These are phyloP conservation scores for Nasonia vitripennis DNA, from an alignment of 1,140 invertebrate genomes.

Conservation along the genomic window DNA sequence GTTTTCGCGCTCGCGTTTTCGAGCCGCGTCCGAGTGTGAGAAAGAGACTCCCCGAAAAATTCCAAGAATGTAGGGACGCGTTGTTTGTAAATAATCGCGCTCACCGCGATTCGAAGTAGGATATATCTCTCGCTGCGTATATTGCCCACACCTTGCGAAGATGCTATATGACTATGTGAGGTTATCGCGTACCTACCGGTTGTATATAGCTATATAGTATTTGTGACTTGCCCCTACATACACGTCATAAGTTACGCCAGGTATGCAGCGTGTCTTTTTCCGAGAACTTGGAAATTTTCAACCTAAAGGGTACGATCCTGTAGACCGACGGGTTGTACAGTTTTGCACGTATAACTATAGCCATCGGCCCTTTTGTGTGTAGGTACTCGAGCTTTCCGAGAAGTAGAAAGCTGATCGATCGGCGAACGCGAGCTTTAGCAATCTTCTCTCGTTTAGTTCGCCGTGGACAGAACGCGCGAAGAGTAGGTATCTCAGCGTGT, in stretches of 20 bases:
- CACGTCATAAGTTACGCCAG: neutral
- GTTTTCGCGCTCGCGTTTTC: slow-evolving; percentile 26
- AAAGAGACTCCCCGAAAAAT: slow-evolving; percentile 36
- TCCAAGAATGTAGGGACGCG: slow-evolving; percentile 53
- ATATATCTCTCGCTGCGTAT: neutral
- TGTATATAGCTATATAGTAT: neutral
- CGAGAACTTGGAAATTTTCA: slow-evolving; percentile 8
- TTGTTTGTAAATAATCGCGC: slow-evolving; percentile 55
- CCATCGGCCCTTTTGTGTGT: neutral
- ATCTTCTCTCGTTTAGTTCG: neutral
- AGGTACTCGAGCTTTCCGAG: neutral
- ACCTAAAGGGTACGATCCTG: too few species aligned
- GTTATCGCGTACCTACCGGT: neutral
- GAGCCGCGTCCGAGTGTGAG: neutral
- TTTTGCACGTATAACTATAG: neutral
- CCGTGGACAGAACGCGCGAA: neutral
- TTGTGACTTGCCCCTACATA: slow-evolving; percentile 13
- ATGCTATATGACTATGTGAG: neutral
- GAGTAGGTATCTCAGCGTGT: neutral
- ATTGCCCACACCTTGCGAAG: neutral
- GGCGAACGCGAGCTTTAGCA: neutral
- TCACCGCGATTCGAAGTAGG: neutral
- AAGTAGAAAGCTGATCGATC: neutral
- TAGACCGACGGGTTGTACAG: neutral
- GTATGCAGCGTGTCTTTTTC: slow-evolving; percentile 19